Evolutionary conservation across 1,140 invertebrate genomes (phyloP), one percentile per base, ranked within the genome.

Genomic region (Cepaea nemoralis): DNA sequence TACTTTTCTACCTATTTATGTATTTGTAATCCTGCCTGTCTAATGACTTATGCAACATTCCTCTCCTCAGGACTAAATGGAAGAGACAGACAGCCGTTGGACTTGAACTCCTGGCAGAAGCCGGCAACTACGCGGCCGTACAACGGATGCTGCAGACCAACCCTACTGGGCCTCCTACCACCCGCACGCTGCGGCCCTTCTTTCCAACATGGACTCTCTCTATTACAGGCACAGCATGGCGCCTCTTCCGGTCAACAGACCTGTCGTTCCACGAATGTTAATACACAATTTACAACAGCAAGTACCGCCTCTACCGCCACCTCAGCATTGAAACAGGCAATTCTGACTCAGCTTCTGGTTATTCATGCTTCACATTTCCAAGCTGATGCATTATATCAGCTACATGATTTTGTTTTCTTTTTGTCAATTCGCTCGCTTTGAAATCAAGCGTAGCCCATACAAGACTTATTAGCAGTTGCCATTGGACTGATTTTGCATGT

Each of bases 11-110:
- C n/a, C n/a, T n/a, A n/a, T n/a, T n/a, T n/a, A n/a, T n/a, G n/a
- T n/a, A n/a, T n/a, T n/a, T n/a, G n/a, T n/a, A n/a, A n/a, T n/a
- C n/a, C n/a, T n/a, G n/a, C n/a, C n/a, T n/a, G n/a, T n/a, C n/a
- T n/a, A n/a, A n/a, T n/a, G n/a, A n/a, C n/a, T n/a, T n/a, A n/a
- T n/a, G n/a, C n/a, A n/a, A n/a, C n/a, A 45, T 45, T 45, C 93
- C 93, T 67, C 31, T 79, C 81, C 84, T 16, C 94, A 99, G 98
- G 93, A 99, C 98, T 87, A 99, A 99, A 93, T 99, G 98, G 98
- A 99, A 99, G 91, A 94, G 98, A 14, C 98, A 99, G 92, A 98
- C 98, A 1, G 97, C 98, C 0, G 98, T 99, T 0, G 97, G 98
- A 0, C 92, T 99, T 83, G 98, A 99, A 91, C 94, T 99, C 33